These are phyloP conservation scores for Eueides isabella DNA, from an alignment of 1,140 invertebrate genomes.

Conservation along the genomic window DNA sequence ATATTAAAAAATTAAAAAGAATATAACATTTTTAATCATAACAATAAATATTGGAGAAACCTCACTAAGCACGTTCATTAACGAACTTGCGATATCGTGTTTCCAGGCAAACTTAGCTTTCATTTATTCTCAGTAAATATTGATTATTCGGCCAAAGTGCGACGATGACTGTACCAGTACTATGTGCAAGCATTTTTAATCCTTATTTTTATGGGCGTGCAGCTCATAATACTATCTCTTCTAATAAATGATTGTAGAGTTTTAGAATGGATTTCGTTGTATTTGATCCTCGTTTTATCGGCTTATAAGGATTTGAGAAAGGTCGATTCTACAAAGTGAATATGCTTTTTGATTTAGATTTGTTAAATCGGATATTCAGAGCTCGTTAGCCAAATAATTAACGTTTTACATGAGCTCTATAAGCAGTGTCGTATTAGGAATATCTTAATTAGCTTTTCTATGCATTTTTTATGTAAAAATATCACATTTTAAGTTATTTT, in stretches of 20 bases:
- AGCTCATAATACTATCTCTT: neutral
- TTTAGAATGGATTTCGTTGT: conserved; percentile 22
- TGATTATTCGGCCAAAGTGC: neutral
- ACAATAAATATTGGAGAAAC: neutral
- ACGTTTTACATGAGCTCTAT: neutral
- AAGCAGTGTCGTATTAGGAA: neutral
- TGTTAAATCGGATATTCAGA: conserved; percentile 5
- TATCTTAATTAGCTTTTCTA: neutral
- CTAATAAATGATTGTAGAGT: conserved; percentile 4
- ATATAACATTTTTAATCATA: neutral
- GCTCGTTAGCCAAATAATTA: conserved; percentile 9
- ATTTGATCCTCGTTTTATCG: conserved; percentile 43
- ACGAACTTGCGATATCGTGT: neutral
- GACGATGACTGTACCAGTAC: neutral
- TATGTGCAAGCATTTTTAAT: neutral
- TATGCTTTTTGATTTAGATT: conserved; percentile 24
- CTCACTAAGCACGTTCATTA: neutral
- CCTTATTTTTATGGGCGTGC: neutral
- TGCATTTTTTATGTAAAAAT: too few species aligned
- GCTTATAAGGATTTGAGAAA: conserved; percentile 42
- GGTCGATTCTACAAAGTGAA: conserved; percentile 30
- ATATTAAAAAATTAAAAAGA: neutral
- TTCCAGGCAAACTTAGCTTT: neutral
- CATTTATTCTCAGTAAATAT: conserved; percentile 12
- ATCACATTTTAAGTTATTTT: too few species aligned